Percentiles rank a stretch among this genome's conserved stretches.
Evolutionary conservation across 2,113 vertebrate species (phyloP).

Genomic region (Pseudolaguvia tuberculata): DNA sequence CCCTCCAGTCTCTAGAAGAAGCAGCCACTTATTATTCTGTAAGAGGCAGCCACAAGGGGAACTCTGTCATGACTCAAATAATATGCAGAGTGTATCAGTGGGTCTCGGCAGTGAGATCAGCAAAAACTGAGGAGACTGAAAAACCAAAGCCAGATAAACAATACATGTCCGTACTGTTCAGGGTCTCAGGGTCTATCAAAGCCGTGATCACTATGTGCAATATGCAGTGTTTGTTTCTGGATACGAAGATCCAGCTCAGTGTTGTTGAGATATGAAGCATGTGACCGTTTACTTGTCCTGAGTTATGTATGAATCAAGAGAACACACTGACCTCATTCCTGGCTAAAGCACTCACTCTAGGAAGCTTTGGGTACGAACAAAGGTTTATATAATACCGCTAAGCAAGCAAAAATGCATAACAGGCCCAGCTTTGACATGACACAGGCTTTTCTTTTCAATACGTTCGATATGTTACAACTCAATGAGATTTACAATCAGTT

Average conservation of each 20-base stretch:
- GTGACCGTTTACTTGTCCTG: background rate
- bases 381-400: conserved; percentile 11
- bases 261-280: background rate
- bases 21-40: conserved; percentile 9
- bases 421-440: background rate
- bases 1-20: background rate
- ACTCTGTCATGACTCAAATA: conserved; percentile 13
- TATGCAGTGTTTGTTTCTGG: background rate
- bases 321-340: conserved; percentile 12
- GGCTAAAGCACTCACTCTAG: background rate
- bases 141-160: conserved; percentile 18
- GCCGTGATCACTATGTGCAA: background rate
- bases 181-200: background rate
- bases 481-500: background rate
- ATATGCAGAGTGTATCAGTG: conserved; percentile 19
- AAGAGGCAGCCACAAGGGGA: conserved; percentile 3
- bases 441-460: background rate
- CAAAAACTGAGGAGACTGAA: conserved; percentile 26
- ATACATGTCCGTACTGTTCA: conserved; percentile 13
- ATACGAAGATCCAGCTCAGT: background rate
- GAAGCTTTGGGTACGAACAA: conserved; percentile 7
- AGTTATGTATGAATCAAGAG: conserved; percentile 8
- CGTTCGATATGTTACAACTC: background rate
- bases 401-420: background rate
- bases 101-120: conserved; percentile 32